These are phyloP conservation scores for Ooceraea biroi DNA, from an alignment of 1,140 invertebrate genomes.

Conservation along the genomic window DNA sequence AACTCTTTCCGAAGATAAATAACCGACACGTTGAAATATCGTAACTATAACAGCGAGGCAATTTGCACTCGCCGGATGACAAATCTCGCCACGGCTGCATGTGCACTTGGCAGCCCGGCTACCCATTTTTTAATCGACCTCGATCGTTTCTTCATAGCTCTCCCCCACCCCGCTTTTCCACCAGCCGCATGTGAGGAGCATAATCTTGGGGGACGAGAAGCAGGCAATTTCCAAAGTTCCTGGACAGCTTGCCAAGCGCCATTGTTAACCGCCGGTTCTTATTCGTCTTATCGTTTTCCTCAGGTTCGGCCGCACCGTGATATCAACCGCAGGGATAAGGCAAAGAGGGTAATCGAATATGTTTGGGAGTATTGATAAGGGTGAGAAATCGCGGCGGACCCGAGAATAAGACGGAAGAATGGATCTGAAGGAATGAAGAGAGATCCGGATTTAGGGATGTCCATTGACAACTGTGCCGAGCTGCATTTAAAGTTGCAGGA, in stretches of 20 bases:
- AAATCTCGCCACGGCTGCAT: conserved; percentile 56
- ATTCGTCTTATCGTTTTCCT: conserved; percentile 1
- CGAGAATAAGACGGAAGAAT: neutral
- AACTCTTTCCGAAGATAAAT: conserved; percentile 9
- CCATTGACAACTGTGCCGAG: neutral
- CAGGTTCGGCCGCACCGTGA: neutral
- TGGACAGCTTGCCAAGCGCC: conserved; percentile 33
- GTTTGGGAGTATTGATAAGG: conserved; percentile 4
- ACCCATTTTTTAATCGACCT: conserved; percentile 36
- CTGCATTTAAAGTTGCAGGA: neutral
- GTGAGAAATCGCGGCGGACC: neutral
- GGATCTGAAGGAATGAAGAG: neutral
- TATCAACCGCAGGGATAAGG: neutral
- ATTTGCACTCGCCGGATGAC: conserved; percentile 52
- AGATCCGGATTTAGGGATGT: neutral
- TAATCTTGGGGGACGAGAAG: conserved; percentile 23
- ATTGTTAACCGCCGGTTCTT: conserved; percentile 26
- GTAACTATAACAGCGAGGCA: neutral
- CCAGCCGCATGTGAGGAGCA: neutral
- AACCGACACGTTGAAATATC: conserved; percentile 16
- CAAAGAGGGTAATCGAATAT: neutral
- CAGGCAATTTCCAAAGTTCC: conserved; percentile 46
- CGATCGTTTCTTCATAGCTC: conserved; percentile 35
- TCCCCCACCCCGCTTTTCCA: neutral
- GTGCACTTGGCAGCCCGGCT: conserved; percentile 61